Percentiles rank a stretch among this genome's conserved stretches.
Evolutionary conservation across 2,797 vertebrate genomes (phyloP).

Genomic region (Coendou prehensilis): DNA sequence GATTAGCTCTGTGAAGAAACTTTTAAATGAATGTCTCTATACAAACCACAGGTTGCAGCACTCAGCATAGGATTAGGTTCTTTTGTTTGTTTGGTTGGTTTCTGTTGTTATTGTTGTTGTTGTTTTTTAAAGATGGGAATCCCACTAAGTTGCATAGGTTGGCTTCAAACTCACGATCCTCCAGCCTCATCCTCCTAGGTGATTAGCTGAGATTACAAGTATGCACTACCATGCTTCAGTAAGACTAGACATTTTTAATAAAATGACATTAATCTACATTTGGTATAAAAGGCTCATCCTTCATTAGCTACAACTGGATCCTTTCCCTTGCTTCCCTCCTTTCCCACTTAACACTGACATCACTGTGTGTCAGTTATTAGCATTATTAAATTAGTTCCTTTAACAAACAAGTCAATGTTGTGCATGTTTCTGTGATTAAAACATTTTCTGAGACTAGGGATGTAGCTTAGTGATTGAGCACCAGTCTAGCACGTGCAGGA

Average conservation of each 20-base stretch:
- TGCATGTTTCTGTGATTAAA: background rate
- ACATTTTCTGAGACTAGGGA: background rate
- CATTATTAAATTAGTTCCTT: constrained; percentile 18
- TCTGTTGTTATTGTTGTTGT: background rate
- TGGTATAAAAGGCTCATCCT: background rate
- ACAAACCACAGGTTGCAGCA: background rate
- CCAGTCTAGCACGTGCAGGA: background rate
- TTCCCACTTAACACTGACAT: background rate
- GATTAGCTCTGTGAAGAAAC: background rate
- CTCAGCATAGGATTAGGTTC: background rate
- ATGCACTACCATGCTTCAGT: too few relatives aligned
- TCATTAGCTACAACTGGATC: background rate
- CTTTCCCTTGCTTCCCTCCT: background rate
- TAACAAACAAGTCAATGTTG: background rate
- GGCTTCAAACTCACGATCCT: background rate
- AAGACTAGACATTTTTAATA: background rate
- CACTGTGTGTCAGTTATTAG: background rate
- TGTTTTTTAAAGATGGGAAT: background rate
- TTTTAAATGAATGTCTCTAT: background rate
- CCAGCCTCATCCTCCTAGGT: background rate
- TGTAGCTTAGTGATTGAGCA: background rate
- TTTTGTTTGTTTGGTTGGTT: background rate
- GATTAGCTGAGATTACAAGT: background rate
- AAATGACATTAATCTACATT: background rate
- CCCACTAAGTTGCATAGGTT: background rate